Evolutionary conservation across 2,888 invertebrate species (phyloP).

Genomic region (Dasypogon diadema): DNA sequence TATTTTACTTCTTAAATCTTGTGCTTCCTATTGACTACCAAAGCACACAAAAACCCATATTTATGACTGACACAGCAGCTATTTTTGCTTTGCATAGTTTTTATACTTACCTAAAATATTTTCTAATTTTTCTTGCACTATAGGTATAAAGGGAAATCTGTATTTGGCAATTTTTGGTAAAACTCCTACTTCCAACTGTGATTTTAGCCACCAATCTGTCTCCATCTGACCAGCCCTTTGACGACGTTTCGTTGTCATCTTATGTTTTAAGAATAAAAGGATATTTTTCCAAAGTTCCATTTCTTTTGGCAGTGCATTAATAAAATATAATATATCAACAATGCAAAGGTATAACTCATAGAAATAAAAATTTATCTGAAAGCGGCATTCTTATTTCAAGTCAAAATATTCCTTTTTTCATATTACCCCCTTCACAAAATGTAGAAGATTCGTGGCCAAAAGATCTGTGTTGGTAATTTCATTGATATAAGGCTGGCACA

Average conservation of each 20-base stretch:
- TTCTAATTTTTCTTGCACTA: slow-evolving; percentile 64
- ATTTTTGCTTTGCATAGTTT: no score
- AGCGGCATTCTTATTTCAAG: slow-evolving; percentile 2
- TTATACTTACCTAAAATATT: slow-evolving; percentile 58
- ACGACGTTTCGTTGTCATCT: slow-evolving; percentile 65
- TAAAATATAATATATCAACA: slow-evolving; percentile 65
- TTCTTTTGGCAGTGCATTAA: slow-evolving; percentile 63
- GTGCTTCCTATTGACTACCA: no score
- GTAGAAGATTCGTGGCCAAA: slow-evolving; percentile 62
- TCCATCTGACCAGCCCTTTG: slow-evolving; percentile 65
- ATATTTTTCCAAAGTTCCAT: slow-evolving; percentile 67
- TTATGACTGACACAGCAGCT: no score
- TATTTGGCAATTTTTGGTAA: slow-evolving; percentile 68
- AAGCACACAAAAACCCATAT: no score
- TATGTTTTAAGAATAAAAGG: slow-evolving; percentile 65
- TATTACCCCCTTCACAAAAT: slow-evolving; percentile 63
- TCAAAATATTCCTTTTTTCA: no score
- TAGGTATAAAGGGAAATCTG: slow-evolving; percentile 66
- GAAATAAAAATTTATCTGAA: slow-evolving; percentile 67
- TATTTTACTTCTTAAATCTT: no score
- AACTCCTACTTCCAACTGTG: slow-evolving; percentile 64
- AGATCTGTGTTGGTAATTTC: slow-evolving; percentile 65
- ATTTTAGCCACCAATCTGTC: slow-evolving; percentile 66
- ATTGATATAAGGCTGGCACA: slow-evolving; percentile 66
- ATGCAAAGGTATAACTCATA: slow-evolving; percentile 68